A percentile compares a stretch with the other conserved stretches of the same genome.
Evolutionary conservation across 30 jellyfish, hydroid and myxozoan species (phyloP).

Genomic region (Sanderia malayensis): DNA sequence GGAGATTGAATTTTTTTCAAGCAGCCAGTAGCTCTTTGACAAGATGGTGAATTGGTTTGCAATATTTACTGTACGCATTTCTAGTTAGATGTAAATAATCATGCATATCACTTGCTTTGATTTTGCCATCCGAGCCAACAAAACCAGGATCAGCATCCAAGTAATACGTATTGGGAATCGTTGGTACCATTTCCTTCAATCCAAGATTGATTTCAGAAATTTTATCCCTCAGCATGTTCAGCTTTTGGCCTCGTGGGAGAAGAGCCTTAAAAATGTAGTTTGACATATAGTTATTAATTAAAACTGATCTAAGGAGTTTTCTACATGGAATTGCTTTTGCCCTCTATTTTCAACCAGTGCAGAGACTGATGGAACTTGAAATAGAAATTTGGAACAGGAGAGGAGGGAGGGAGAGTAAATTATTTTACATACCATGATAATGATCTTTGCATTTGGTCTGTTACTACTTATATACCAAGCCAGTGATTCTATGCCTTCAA

Average conservation of each 20-base stretch:
- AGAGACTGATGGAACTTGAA: too few species aligned
- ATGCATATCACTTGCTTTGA: conserved; percentile 71
- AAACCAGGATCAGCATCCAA: conserved; percentile 87
- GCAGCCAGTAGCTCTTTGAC: not conserved
- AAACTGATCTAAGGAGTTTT: too few species aligned
- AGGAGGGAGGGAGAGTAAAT: too few species aligned
- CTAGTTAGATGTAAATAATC: conserved; percentile 79
- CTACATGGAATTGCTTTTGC: too few species aligned
- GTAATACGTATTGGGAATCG: conserved; percentile 71
- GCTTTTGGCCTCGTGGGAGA: conserved; percentile 83
- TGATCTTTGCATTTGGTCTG: conserved; percentile 46
- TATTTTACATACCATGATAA: conserved; percentile 57
- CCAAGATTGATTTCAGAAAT: conserved; percentile 48
- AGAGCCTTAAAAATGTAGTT: conserved; percentile 79
- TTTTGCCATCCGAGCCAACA: conserved; percentile 57
- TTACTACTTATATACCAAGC: conserved; percentile 65
- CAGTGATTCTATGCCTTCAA: conserved; percentile 81
- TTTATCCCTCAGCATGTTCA: conserved; percentile 69
- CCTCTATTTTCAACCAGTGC: too few species aligned
- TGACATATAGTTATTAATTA: too few species aligned
- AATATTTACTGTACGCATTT: conserved; percentile 51
- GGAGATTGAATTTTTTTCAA: too few species aligned
- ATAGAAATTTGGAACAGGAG: too few species aligned
- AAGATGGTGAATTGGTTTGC: conserved; percentile 12
- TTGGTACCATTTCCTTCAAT: conserved; percentile 29